Evolutionary conservation across 2,113 vertebrate genomes (phyloP), one percentile per base, ranked within the genome.

Genomic region (Cinclus cinclus): DNA sequence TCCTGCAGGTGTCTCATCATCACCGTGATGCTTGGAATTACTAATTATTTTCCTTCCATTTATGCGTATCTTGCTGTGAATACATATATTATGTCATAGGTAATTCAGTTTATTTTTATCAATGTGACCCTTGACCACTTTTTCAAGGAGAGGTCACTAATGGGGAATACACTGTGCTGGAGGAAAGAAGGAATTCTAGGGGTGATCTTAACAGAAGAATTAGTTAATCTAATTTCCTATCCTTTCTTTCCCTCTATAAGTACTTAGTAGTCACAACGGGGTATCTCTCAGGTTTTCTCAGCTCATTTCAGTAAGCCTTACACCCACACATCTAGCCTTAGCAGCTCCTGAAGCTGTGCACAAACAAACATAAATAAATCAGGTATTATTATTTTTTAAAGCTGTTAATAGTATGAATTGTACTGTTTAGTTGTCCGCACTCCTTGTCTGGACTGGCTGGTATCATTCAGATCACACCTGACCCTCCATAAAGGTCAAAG

Each of bases 1-100:
- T 96, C 91, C 88, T 97, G 97, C 97, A 98, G 97, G 96, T 98
- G 97, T 97, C 96, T 98, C 95, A 97, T 98, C 96, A 97, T 95
- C 73, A 56, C 77, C 20, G 77, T 58, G 73, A 91, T 90, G 89
- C 87, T 94, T 95, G 77, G 97, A 93, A 97, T 98, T 96, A 92
- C 93, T 97, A 94, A 98, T 97, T 97, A 95, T 97, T 97, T 97
- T 92, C 37, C 83, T 89, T 96, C 90, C 73, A 90, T 92, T 90
- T 97, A 90, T 67, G 65, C 12, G 2, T 87, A 47, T 96, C 86
- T 95, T 95, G 41, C 60, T 15, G 13, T 91, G 91, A 97, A 94
- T 89, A 76, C 35, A 31, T 96, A 41, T 84, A 75, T 67, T 60
- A 63, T 79, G 37, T 75, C 30, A 81, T 28, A 84, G 76, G 73